Evolutionary conservation across 2,797 vertebrate species (phyloP).

Genomic region (Clarias laeviceps): DNA sequence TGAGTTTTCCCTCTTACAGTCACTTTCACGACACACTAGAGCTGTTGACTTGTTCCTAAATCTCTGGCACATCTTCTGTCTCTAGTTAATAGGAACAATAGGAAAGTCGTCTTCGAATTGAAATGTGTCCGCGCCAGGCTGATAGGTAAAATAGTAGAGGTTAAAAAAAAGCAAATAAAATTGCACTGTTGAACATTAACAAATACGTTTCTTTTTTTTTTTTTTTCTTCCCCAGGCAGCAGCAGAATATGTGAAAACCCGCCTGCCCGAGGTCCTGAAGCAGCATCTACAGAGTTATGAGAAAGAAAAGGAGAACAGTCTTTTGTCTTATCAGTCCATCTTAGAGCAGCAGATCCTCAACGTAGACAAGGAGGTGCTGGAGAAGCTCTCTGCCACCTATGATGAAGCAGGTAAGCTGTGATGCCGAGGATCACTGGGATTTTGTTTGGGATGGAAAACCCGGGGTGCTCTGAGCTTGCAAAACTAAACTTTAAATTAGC

Average conservation of each 20-base stretch:
- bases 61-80: neutral
- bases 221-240: conserved; percentile 84
- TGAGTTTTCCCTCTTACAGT: neutral
- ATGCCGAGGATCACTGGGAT: neutral
- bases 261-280: conserved; percentile 88
- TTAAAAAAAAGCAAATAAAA: neutral
- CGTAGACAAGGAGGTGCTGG: conserved; percentile 90
- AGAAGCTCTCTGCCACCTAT: conserved; percentile 88
- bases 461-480: neutral
- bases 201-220: conserved; percentile 46
- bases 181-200: no score
- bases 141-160: neutral
- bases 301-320: conserved; percentile 84
- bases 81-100: conserved; percentile 13
- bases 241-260: conserved; percentile 91
- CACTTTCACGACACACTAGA: neutral
- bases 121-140: neutral
- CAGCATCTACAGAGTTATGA: conserved; percentile 90
- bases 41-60: neutral
- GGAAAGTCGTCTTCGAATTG: neutral
- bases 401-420: conserved; percentile 89
- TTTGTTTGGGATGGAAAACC: neutral
- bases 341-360: conserved; percentile 92
- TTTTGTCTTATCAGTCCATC: conserved; percentile 88
- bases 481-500: neutral